These are phyloP conservation scores for Lepilemur ruficaudatus DNA, from an alignment of 2,797 vertebrate species.

Conservation along the genomic window DNA sequence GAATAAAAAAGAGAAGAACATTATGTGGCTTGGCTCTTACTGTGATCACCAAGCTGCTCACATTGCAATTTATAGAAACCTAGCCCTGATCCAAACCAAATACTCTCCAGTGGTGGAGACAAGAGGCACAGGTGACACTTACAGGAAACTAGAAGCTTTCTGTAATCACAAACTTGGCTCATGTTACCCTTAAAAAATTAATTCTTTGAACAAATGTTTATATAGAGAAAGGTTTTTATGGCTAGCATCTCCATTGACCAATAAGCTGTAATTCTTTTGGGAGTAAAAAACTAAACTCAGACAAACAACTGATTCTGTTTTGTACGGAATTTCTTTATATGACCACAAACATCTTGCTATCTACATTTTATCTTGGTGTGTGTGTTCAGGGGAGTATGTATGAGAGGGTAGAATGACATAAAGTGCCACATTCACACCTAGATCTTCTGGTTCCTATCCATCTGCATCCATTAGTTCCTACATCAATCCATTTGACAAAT, in stretches of 20 bases:
- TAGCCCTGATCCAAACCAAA: background rate
- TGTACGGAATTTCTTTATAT: background rate
- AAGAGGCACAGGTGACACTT: background rate
- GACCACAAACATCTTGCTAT: slow-evolving; percentile 11
- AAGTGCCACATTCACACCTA: background rate
- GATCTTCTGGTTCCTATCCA: background rate
- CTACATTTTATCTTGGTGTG: background rate
- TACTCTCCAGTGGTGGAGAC: background rate
- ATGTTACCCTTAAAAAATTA: background rate
- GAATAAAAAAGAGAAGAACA: background rate
- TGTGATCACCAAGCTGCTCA: background rate
- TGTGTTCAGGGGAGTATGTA: background rate
- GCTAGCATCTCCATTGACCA: background rate
- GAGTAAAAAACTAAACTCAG: background rate
- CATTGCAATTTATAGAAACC: background rate
- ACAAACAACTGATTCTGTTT: background rate
- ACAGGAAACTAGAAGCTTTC: background rate
- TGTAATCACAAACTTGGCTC: background rate
- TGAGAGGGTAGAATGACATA: background rate
- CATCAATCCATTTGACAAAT: background rate
- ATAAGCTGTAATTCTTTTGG: background rate
- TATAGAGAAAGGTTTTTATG: background rate
- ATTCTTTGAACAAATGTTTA: background rate
- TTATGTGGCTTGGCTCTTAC: background rate
- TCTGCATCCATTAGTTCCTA: background rate